phyloP scores from a whole-genome alignment of 2,888 invertebrate species.

The Apotomis capreana region DNA sequence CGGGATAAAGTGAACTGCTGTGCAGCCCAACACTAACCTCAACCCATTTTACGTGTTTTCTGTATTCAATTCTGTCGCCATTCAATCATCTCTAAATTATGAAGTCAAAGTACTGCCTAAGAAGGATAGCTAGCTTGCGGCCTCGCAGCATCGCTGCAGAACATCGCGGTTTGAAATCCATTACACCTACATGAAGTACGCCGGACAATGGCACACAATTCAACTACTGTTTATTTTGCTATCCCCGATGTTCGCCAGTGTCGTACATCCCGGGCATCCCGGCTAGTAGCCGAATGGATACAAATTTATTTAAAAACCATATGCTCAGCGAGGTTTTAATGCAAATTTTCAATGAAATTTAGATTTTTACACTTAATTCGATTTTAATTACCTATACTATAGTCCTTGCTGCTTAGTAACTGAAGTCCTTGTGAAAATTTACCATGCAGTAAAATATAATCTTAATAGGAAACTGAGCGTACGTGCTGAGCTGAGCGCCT shows the following conservation, averaged over 20 bases:
- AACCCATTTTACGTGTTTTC: too few species aligned
- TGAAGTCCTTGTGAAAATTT: too few species aligned
- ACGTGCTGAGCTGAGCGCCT: too few species aligned
- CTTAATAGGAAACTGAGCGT: too few species aligned
- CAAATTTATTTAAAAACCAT: not conserved
- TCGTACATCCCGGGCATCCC: not conserved
- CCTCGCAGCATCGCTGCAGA: slow-evolving; percentile 21
- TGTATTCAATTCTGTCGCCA: too few species aligned
- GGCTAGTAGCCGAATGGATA: not conserved
- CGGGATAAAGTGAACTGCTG: too few species aligned
- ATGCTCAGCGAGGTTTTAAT: not conserved
- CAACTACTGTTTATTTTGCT: slow-evolving; percentile 16
- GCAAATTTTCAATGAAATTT: too few species aligned
- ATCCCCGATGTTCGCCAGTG: slow-evolving; percentile 10
- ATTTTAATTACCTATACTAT: too few species aligned
- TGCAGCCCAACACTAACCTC: too few species aligned
- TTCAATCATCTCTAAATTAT: not conserved
- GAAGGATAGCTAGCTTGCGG: not conserved
- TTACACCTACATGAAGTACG: slow-evolving; percentile 38
- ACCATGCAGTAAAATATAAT: too few species aligned
- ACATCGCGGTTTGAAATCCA: slow-evolving; percentile 29
- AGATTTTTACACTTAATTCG: too few species aligned
- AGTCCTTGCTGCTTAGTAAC: too few species aligned
- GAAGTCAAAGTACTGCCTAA: slow-evolving; percentile 13
- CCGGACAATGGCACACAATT: slow-evolving; percentile 25